Evolutionary conservation across 2,797 vertebrate genomes (phyloP).

Genomic region (Mormyrops attenuatus): DNA sequence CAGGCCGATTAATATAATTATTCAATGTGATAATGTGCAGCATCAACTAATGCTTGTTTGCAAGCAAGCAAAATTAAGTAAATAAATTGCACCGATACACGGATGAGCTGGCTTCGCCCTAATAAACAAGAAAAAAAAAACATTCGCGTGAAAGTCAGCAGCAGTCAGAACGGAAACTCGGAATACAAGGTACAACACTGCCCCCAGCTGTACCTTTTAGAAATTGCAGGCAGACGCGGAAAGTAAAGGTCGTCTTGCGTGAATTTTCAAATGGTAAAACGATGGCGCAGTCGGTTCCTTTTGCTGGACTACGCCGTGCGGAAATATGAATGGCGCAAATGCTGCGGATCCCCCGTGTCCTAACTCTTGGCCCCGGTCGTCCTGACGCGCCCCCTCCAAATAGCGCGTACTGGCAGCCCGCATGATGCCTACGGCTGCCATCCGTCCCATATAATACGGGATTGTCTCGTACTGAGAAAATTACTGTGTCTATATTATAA

Average conservation of each 20-base stretch:
- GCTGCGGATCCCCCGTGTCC: neutral
- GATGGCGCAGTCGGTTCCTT: neutral
- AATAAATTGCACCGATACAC: neutral
- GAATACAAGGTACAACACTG: constrained; percentile 5
- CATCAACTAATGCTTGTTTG: neutral
- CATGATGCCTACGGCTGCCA: neutral
- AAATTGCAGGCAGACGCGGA: neutral
- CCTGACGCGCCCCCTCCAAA: neutral
- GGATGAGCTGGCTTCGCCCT: neutral
- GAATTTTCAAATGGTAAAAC: neutral
- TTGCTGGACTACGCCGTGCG: neutral
- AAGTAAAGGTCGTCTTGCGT: neutral
- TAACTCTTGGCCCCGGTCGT: neutral
- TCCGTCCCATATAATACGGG: neutral
- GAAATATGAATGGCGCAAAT: neutral
- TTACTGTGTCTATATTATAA: neutral
- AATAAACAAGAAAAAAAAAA: neutral
- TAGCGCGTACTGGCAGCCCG: neutral
- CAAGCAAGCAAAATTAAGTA: neutral
- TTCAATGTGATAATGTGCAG: neutral
- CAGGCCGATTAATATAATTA: neutral
- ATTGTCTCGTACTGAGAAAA: neutral
- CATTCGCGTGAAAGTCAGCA: neutral
- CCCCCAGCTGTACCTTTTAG: neutral
- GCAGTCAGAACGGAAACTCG: neutral